Base-by-base conservation (phyloP, 2,113 vertebrate species). In the Dasyurus viverrinus region DNA sequence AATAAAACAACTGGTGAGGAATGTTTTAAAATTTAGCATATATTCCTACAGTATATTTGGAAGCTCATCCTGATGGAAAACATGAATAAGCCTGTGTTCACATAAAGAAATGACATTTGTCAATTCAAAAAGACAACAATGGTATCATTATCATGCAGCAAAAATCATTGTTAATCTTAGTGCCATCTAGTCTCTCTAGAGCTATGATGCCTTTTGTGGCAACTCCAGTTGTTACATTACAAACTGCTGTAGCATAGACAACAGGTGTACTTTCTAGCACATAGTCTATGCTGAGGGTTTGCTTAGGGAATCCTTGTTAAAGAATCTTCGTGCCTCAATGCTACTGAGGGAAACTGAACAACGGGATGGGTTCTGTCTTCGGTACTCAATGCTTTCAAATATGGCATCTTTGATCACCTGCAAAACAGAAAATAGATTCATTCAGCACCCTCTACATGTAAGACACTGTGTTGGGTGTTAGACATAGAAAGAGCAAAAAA, bases 381-480 rank as follows among this genome's bases (percentile, higher is more conserved):
- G 98, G 94, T 99, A 99, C 54, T 99, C 98, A 9, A 99, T 99
- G 98, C 99, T 99, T 1, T 99, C 99, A 60, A 99, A 96, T 89
- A 99, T 99, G 24, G 99, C 99, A 16, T 99, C 98, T 97, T 99
- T 99, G 90, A 99, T 99, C 95, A 99, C 99, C 99, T 99, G 96
- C 16, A 97, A 93, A 94, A 91, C 2, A 95, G 84, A 95, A 89
- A 84, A 84, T 16, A 42, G n/a, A 84, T 42, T 84, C n/a, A 84
- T 84, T 0, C n/a, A 91, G 53, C 2, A 89, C 68, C 42, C 42
- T 42, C 68, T 84, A 84, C 7, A 84, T 23, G 19, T 16, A 42
- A 84, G n/a, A 6, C 19, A 68, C 5, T 84, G 7, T 22, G n/a
- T 84, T 22, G 68, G 19, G n/a, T 84, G 36, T 6, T 84, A 84